phyloP scores from a whole-genome alignment of 2,888 invertebrate genomes.

The Serripes groenlandicus region DNA sequence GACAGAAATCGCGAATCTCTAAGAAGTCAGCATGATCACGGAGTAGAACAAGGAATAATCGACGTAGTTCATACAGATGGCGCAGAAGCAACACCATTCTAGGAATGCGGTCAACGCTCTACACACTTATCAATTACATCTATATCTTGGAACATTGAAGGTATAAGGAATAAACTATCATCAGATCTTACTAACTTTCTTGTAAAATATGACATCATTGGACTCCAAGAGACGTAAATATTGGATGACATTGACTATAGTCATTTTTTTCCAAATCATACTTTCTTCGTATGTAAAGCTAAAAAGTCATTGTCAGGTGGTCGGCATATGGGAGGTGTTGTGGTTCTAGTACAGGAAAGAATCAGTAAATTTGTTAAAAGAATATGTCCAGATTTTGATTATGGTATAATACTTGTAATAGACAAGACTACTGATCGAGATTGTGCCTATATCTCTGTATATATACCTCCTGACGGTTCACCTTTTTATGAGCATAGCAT shows the following conservation, averaged over 20 bases:
- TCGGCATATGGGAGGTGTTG: constrained; percentile 14
- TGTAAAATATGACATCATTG: constrained; percentile 14
- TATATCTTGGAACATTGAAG: constrained; percentile 30
- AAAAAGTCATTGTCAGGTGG: constrained; percentile 5
- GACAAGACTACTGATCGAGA: constrained; percentile 15
- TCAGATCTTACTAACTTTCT: constrained; percentile 7
- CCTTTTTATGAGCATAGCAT: not conserved
- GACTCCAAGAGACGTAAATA: constrained; percentile 25
- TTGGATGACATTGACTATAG: not conserved
- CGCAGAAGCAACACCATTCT: not conserved
- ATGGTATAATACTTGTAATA: constrained; percentile 10
- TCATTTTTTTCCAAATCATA: not conserved
- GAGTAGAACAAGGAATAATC: not conserved
- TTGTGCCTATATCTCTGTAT: constrained; percentile 11
- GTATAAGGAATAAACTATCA: constrained; percentile 16
- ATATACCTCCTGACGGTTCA: constrained; percentile 26
- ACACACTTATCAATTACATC: constrained; percentile 3
- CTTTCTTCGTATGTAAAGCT: constrained; percentile 1
- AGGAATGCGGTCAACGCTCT: constrained; percentile 31
- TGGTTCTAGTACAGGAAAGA: not conserved
- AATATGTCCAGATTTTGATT: constrained; percentile 7
- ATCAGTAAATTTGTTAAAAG: constrained; percentile 1
- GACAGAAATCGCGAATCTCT: not conserved
- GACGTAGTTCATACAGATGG: not conserved
- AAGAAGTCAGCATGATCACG: not conserved